These are phyloP conservation scores for Trachelus troglodyta DNA, from an alignment of 2,888 invertebrate species.

Conservation along the genomic window DNA sequence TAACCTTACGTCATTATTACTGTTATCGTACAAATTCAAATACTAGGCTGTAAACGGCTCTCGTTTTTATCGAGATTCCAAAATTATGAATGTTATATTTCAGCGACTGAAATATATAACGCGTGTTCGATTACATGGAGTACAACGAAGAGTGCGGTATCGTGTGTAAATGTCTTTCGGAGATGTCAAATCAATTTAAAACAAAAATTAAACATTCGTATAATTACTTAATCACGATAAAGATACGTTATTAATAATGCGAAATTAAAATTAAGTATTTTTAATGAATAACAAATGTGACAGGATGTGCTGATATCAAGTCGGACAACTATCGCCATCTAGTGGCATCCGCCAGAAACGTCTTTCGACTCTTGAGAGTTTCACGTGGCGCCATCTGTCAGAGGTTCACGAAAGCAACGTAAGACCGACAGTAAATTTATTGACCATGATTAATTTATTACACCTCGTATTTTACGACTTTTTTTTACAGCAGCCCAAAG, in stretches of 20 bases:
- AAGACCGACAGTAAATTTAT: slow-evolving; percentile 19
- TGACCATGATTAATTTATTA: slow-evolving; percentile 28
- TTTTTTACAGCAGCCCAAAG: slow-evolving; percentile 13
- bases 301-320: not conserved
- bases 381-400: slow-evolving; percentile 23
- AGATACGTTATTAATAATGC: not conserved
- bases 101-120: not conserved
- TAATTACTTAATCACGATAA: not conserved
- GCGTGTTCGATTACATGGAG: not conserved
- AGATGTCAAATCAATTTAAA: not conserved
- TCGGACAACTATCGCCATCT: slow-evolving; percentile 9
- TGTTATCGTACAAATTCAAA: slow-evolving; percentile 61
- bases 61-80: slow-evolving; percentile 40
- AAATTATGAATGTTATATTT: not conserved
- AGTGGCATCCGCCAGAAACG: not conserved
- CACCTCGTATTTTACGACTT: slow-evolving; percentile 21
- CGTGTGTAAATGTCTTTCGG: not conserved
- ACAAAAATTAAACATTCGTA: not conserved
- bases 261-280: not conserved
- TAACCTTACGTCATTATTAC: slow-evolving; percentile 54
- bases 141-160: not conserved
- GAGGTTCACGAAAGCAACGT: not conserved
- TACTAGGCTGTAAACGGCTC: slow-evolving; percentile 56
- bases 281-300: not conserved
- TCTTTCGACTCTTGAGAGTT: not conserved